Conservation (phyloP, 2,797 vertebrate species). For the Argyrosomus regius region DNA sequence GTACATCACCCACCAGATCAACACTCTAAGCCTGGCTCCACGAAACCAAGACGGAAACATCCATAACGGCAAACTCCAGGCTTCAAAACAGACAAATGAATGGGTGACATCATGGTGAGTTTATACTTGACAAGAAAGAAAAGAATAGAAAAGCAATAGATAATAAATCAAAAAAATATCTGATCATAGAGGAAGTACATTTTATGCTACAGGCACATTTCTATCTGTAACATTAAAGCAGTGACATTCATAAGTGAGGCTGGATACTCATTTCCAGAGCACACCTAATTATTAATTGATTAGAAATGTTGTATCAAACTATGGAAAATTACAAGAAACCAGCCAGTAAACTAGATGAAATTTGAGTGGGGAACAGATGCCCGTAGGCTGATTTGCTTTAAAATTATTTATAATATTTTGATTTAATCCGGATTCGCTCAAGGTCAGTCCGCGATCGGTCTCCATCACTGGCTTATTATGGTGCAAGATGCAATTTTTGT, state of each 20-base stretch:
- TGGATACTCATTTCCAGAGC: background rate
- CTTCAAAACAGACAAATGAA: too few species aligned
- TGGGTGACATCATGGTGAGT: too few species aligned
- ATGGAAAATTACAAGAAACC: constrained; percentile 3
- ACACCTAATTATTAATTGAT: constrained; percentile 18
- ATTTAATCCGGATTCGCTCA: constrained; percentile 7
- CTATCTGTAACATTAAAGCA: background rate
- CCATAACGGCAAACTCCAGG: too few species aligned
- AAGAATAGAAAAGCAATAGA: too few species aligned
- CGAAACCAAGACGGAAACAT: too few species aligned
- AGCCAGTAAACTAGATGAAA: background rate
- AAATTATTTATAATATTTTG: constrained; percentile 22
- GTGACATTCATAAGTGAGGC: background rate
- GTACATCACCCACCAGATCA: too few species aligned
- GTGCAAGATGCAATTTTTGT: background rate
- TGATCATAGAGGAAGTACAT: background rate
- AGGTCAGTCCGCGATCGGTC: constrained; percentile 18
- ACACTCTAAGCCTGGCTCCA: too few species aligned
- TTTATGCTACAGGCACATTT: background rate
- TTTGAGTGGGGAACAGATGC: background rate
- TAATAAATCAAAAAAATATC: background rate
- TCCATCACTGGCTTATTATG: background rate
- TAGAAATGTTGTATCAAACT: background rate
- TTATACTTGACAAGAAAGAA: too few species aligned
- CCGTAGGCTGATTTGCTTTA: constrained; percentile 1